Conservation (phyloP, 1,140 invertebrate species). For the Acromyrmex heyeri region DNA sequence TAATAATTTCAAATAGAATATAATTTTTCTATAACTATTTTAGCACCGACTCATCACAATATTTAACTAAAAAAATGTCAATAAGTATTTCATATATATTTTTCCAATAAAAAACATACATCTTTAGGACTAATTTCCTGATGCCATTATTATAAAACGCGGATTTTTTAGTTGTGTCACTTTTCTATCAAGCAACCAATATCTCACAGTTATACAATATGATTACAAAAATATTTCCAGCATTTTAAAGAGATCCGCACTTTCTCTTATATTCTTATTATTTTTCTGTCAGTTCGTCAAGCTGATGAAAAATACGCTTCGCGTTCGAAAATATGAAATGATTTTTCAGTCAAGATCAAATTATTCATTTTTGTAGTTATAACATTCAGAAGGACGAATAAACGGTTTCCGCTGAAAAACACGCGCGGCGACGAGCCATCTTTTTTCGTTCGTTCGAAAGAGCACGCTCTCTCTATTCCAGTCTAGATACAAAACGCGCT, state of each 20-base stretch:
- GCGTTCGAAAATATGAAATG: not conserved
- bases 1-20: too few species aligned
- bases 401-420: conserved; percentile 22
- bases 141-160: too few species aligned
- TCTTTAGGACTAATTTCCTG: too few species aligned
- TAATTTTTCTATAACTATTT: too few species aligned
- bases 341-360: conserved; percentile 19
- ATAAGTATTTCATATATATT: too few species aligned
- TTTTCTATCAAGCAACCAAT: not conserved
- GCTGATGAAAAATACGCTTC: not conserved
- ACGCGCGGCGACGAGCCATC: conserved; percentile 1
- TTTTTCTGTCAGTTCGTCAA: not conserved
- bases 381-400: conserved; percentile 23
- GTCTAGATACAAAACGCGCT: conserved; percentile 43
- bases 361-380: conserved; percentile 39
- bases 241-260: not conserved
- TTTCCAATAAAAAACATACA: too few species aligned
- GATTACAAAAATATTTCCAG: not conserved
- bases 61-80: too few species aligned
- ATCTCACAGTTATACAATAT: not conserved
- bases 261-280: not conserved
- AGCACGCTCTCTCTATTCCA: conserved; percentile 7
- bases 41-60: too few species aligned
- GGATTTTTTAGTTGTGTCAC: too few species aligned
- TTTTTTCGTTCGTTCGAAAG: not conserved